Percentiles rank a stretch among this genome's conserved stretches.
Conservation (phyloP, 37 sponge, comb jelly and placozoan genomes). For the Eunapius fragilis region DNA sequence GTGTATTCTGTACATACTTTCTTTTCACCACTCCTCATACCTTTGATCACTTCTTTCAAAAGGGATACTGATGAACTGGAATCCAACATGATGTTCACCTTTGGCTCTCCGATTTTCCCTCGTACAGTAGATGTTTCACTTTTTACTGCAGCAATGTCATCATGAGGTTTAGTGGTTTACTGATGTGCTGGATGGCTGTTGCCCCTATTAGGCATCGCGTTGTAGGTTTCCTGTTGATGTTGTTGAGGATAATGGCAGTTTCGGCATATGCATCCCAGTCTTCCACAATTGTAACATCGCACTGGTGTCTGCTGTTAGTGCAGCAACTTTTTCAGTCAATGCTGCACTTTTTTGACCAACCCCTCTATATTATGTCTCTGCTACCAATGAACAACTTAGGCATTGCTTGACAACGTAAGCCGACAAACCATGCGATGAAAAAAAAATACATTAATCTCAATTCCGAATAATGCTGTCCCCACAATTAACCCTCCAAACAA, state of each 20-base stretch:
- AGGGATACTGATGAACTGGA: conserved; percentile 50
- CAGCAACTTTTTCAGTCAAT: conserved; percentile 38
- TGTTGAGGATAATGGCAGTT: conserved; percentile 1
- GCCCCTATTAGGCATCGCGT: conserved; percentile 23
- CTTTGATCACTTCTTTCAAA: background rate
- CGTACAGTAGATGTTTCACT: background rate
- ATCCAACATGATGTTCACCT: conserved; percentile 43
- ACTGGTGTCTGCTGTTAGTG: background rate
- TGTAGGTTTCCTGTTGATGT: conserved; percentile 49
- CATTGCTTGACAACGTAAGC: too few relatives aligned
- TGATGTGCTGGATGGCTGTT: conserved; percentile 17
- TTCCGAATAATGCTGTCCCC: too few relatives aligned
- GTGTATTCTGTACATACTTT: background rate
- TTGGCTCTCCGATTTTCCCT: conserved; percentile 12
- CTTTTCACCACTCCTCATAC: too few relatives aligned
- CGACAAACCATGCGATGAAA: too few relatives aligned
- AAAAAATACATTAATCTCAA: too few relatives aligned
- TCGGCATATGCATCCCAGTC: conserved; percentile 1
- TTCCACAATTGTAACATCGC: conserved; percentile 7
- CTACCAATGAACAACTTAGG: too few relatives aligned
- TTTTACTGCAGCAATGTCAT: conserved; percentile 12
- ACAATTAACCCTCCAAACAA: too few relatives aligned
- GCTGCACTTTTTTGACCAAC: too few relatives aligned
- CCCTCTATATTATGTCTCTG: background rate
- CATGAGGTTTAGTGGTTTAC: conserved; percentile 1